Evolutionary conservation across 2,888 invertebrate genomes (phyloP).

Genomic region (Amphipoea lucens): DNA sequence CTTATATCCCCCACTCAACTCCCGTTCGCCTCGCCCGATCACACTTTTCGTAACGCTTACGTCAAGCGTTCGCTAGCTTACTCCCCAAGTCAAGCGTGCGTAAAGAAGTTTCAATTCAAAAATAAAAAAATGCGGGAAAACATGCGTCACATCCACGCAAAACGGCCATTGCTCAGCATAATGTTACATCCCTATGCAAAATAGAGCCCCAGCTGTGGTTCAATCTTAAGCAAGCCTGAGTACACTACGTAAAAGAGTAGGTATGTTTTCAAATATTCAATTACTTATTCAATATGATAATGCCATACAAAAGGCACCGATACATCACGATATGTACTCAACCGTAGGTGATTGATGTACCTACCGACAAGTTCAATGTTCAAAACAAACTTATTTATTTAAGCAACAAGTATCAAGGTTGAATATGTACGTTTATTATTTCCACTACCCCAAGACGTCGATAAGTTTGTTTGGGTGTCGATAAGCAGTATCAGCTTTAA

Average conservation of each 20-base stretch:
- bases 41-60: too few species aligned
- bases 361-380: slow-evolving; percentile 14
- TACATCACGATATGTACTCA: slow-evolving; percentile 32
- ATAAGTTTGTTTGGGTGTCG: not conserved
- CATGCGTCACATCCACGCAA: too few species aligned
- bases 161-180: too few species aligned
- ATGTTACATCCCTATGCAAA: too few species aligned
- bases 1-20: too few species aligned
- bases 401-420: slow-evolving; percentile 36
- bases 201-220: too few species aligned
- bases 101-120: too few species aligned
- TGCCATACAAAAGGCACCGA: slow-evolving; percentile 21
- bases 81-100: too few species aligned
- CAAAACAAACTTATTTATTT: slow-evolving; percentile 30
- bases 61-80: too few species aligned
- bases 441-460: slow-evolving; percentile 11
- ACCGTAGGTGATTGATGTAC: slow-evolving; percentile 40
- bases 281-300: slow-evolving; percentile 41
- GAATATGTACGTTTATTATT: slow-evolving; percentile 14
- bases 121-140: too few species aligned
- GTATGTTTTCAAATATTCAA: not conserved
- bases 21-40: too few species aligned
- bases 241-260: not conserved
- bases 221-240: not conserved
- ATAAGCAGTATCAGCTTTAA: not conserved